phyloP scores from a whole-genome alignment of 2,113 vertebrate genomes.

The Zosterops japonicus region DNA sequence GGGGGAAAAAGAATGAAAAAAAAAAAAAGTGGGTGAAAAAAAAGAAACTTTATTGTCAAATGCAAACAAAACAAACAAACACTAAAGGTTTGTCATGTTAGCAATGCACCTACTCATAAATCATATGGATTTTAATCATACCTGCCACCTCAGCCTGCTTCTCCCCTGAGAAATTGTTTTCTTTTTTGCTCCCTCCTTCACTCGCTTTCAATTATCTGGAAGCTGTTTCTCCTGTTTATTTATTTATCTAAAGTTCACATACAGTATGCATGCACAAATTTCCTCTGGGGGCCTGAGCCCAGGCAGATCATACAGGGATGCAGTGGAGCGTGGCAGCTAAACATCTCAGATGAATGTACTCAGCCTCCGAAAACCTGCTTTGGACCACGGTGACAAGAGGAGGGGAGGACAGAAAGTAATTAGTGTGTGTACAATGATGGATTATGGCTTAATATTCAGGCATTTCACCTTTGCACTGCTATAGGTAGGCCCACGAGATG shows the following conservation, averaged over 20 bases:
- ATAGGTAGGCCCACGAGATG: conserved; percentile 62
- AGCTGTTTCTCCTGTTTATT: conserved; percentile 89
- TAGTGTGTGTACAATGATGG: conserved; percentile 79
- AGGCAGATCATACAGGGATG: conserved; percentile 77
- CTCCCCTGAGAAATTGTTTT: conserved; percentile 83
- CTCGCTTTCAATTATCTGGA: conserved; percentile 93
- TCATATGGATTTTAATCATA: conserved; percentile 94
- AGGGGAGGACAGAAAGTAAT: conserved; percentile 80
- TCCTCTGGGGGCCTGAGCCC: conserved; percentile 78
- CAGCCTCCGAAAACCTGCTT: conserved; percentile 68
- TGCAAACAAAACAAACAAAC: conserved; percentile 75
- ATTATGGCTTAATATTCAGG: conserved; percentile 80
- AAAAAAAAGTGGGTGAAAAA: background rate
- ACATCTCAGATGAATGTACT: conserved; percentile 81
- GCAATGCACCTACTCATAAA: conserved; percentile 89
- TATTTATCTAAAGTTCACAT: conserved; percentile 93
- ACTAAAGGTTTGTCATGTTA: conserved; percentile 77
- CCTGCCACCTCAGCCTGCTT: conserved; percentile 81
- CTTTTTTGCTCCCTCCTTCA: conserved; percentile 80
- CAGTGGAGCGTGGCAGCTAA: conserved; percentile 79
- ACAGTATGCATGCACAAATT: conserved; percentile 86
- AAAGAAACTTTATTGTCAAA: conserved; percentile 78
- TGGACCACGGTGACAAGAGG: conserved; percentile 72
- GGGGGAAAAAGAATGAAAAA: background rate
- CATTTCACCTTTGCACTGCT: conserved; percentile 74